A percentile compares a stretch with the other conserved stretches of the same genome.
These are phyloP conservation scores for Cephus nigrinus DNA, from an alignment of 2,888 invertebrate genomes.

Conservation along the genomic window DNA sequence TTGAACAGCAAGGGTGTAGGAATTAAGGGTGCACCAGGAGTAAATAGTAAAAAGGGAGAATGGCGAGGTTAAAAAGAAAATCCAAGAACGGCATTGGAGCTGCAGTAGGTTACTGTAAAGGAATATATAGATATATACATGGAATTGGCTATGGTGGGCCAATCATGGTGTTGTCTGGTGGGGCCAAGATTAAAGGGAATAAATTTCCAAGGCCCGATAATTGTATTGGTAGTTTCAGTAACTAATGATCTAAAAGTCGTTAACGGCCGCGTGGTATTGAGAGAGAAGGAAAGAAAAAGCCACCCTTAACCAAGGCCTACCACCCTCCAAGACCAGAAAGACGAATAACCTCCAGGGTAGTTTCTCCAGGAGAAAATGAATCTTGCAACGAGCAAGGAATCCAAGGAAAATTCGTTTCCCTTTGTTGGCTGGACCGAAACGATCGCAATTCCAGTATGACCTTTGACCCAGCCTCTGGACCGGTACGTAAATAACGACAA, in stretches of 20 bases:
- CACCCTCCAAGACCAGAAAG: not conserved
- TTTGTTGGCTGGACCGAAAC: not conserved
- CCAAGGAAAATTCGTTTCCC: constrained; percentile 1
- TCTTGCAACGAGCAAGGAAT: constrained; percentile 1
- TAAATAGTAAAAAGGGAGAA: not conserved
- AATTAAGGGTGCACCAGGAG: not conserved
- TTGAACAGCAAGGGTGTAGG: not conserved
- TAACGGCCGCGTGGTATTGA: constrained; percentile 37
- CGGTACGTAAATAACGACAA: not conserved
- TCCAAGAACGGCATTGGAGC: not conserved
- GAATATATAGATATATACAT: not conserved
- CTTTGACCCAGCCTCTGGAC: not conserved
- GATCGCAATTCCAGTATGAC: not conserved
- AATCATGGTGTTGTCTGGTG: constrained; percentile 43
- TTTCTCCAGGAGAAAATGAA: not conserved
- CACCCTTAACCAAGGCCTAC: not conserved
- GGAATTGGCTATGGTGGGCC: constrained; percentile 49
- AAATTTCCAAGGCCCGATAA: constrained; percentile 62
- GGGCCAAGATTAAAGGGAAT: constrained; percentile 58
- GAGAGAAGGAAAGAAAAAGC: constrained; percentile 4
- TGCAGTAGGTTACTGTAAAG: not conserved
- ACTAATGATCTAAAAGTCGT: constrained; percentile 66
- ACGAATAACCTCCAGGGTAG: not conserved
- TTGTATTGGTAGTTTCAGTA: constrained; percentile 66
- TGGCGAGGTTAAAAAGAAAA: not conserved